These are phyloP conservation scores for Sebastolobus alascanus DNA, from an alignment of 2,797 vertebrate genomes.

Conservation along the genomic window DNA sequence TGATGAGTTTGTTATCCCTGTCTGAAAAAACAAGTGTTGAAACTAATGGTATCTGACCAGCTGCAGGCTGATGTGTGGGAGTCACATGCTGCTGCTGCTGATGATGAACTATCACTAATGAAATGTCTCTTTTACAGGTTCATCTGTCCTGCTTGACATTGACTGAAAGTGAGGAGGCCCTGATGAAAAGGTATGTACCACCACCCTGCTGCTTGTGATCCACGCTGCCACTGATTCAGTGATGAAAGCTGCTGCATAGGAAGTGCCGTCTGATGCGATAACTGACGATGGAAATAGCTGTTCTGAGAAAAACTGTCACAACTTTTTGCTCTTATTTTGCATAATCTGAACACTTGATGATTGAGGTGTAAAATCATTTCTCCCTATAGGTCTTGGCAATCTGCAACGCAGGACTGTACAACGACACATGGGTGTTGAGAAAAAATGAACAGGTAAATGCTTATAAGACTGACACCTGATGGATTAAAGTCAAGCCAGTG, in stretches of 20 bases:
- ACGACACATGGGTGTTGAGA: rapidly evolving
- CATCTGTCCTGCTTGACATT: rapidly evolving
- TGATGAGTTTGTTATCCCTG: slow-evolving; percentile 84
- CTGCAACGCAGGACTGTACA: no score
- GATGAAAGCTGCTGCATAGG: slow-evolving; percentile 83
- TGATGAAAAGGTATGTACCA: slow-evolving; percentile 54
- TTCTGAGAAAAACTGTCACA: slow-evolving; percentile 62
- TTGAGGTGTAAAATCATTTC: rapidly evolving
- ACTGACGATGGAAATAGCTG: slow-evolving; percentile 81
- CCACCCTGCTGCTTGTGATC: rapidly evolving
- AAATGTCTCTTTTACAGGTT: slow-evolving; percentile 36
- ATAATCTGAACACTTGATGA: not conserved
- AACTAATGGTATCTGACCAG: slow-evolving; percentile 66
- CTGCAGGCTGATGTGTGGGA: not conserved
- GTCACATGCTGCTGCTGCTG: not conserved
- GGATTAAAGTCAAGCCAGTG: slow-evolving; percentile 60
- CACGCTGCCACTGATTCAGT: slow-evolving; percentile 17
- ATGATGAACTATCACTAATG: not conserved
- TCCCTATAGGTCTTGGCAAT: not conserved
- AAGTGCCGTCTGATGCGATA: slow-evolving; percentile 88
- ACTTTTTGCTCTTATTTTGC: rapidly evolving
- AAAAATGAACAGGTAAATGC: slow-evolving; percentile 17
- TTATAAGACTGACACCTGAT: not conserved
- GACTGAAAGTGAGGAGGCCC: rapidly evolving
- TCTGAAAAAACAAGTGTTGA: slow-evolving; percentile 68